Base-by-base conservation (phyloP, 2,797 vertebrate genomes). In the Crocidura indochinensis region DNA sequence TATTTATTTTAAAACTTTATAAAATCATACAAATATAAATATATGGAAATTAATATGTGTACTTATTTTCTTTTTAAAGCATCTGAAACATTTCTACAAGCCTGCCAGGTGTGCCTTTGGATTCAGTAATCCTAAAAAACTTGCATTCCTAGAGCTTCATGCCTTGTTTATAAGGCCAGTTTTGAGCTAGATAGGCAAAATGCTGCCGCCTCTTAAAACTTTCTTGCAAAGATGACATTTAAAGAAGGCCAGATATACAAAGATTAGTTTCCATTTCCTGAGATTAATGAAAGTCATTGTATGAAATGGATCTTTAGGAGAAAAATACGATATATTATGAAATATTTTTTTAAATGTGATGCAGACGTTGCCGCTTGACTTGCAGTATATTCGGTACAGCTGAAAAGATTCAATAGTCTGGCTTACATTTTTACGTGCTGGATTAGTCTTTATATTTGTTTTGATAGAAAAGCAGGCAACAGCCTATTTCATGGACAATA, bases 401-500 rank as follows among this genome's bases (percentile, higher is more conserved):
- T 93, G 94, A 74, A 81, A 96, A 74, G 84, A 97, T 95, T 96
- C 91, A 96, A 90, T 97, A 96, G 93, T 95, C 94, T 84, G 94
- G 96, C 91, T 97, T 97, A 95, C 72, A 96, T 95, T 98, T 97
- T 97, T 97, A 96, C 85, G 93, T 97, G 85, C 94, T 95, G 97
- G 95, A 97, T 97, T 97, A 98, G 96, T 96, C 96, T 97, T 98
- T 97, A 96, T 97, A 97, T 98, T 98, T 98, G 98, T 98, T 98
- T 98, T 97, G 95, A 97, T 96, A 97, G 95, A 98, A 98, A 98
- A 97, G 95, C 95, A 97, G 97, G 96, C 96, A 98, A 97, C 96
- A 97, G 97, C 95, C 96, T 98, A 98, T 98, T 98, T 98, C 96
- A 98, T 97, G 97, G 97, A 96, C 97, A 97, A 97, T 98, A 97